Evolutionary conservation across 2,797 vertebrate species (phyloP).

Genomic region (Astyanax mexicanus): DNA sequence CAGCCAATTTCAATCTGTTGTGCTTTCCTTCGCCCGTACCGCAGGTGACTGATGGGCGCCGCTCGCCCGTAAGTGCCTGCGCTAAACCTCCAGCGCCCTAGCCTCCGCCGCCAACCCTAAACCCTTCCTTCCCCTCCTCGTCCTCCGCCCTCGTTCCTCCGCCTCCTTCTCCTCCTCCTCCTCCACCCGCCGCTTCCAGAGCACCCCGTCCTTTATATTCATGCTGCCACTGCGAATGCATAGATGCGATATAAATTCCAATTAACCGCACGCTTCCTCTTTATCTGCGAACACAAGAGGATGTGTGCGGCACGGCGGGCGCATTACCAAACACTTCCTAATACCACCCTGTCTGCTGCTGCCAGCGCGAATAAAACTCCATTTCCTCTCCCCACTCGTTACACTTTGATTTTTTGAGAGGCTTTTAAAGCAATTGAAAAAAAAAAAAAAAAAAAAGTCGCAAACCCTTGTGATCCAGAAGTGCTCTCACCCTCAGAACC

Average conservation of each 20-base stretch:
- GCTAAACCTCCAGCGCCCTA: constrained; percentile 6
- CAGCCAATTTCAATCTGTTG: constrained; percentile 32
- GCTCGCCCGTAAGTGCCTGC: constrained; percentile 30
- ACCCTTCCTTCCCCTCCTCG: constrained; percentile 3
- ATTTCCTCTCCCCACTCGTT: neutral
- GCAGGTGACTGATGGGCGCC: constrained; percentile 8
- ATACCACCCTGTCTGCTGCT: neutral
- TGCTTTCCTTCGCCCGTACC: constrained; percentile 15
- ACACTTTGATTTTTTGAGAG: constrained; percentile 1
- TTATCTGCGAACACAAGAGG: neutral
- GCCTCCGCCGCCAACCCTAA: neutral
- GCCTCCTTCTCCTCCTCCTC: neutral
- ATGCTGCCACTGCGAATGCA: neutral
- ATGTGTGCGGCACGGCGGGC: neutral
- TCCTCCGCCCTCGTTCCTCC: neutral
- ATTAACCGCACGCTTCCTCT: constrained; percentile 1
- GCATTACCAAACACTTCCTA: neutral
- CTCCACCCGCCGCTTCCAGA: constrained; percentile 8
- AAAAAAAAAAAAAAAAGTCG: neutral
- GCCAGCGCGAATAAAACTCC: neutral
- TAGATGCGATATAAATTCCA: constrained; percentile 20
- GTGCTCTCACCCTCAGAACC: neutral
- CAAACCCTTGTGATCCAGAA: neutral
- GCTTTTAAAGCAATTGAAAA: constrained; percentile 6
- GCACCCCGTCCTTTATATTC: neutral